Evolutionary conservation across 1,140 invertebrate genomes (phyloP), one percentile per base, ranked within the genome.

Genomic region (Eufriesea mexicana): DNA sequence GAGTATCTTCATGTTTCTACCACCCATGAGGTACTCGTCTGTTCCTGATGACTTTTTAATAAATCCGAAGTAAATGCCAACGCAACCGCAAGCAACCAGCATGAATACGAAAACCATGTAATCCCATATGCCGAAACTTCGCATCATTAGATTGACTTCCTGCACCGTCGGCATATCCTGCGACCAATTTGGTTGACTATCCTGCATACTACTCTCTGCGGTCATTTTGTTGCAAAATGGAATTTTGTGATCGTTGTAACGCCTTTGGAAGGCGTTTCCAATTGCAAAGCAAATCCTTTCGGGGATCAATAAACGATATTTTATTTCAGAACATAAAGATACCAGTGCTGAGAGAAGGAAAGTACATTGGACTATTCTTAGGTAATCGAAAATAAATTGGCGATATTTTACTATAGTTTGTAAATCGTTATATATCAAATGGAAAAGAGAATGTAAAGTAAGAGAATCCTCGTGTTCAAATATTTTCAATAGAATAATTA

Each of bases 31-130:
- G 91, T 98, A 98, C 84, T 98, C 97, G 16, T 95, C 91, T 70
- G 96, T 95, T 0, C 96, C 95, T 47, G 95, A 95, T 62, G 96
- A 96, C 64, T 96, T 95, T 71, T 96, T 96, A 51, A 96, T 94
- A 79, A 97, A 97, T 10, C 97, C 97, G 91, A 97, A 98, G 91
- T 97, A 98, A 16, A 98, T 89, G 0, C 98, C 98, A 61, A 98
- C 96, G 0, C 94, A 94, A 10, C 97, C 95, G 83, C 97, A 98
- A 18, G 96, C 94, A 7, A 95, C 85, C 64, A 98, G 91, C 97
- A 98, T 97, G 0, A 95, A 81, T 18, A 95, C 93, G 91, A 98
- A 98, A 35, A 97, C 95, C 0, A 95, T 80, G 90, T 97, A 98
- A 92, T 98, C 97, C 61, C 93, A 92, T 92, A 94, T 94, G 73